Base-by-base conservation (phyloP, 2,888 invertebrate genomes). In the Chydorus sphaericus region DNA sequence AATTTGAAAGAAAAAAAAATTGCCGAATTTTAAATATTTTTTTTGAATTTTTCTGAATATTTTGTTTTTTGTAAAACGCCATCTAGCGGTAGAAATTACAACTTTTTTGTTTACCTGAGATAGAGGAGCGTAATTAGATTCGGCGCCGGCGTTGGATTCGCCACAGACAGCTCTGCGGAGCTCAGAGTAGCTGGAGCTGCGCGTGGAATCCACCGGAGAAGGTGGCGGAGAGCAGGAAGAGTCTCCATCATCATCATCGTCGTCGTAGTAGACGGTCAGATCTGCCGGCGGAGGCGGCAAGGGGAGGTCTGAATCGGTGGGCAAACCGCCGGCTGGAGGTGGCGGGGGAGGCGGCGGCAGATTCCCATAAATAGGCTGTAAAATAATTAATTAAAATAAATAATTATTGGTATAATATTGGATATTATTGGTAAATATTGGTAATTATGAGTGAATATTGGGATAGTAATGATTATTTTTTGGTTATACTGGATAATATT, bases 131-230 rank as follows among this genome's bases (percentile, higher is more conserved):
- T 80, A 77, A 61, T 77, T 76, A 60, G 26, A 26, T 6, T 77
- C 74, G 62, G 76, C 77, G 31, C 57, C 58, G 33, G 77, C 77
- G 1, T 77, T 77, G 61, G 70, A 69, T n/a, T n/a, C n/a, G 63
- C 84, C 79, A 28, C 44, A 44, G 23, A 85, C 86, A 14, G 90
- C 89, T 61, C 86, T 75, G 55, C 85, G 76, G 57, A 90, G 71
- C 71, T 90, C 90, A 66, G 89, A 89, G 65, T 90, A 91, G 62
- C 88, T 89, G 3, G 89, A 90, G 65, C 88, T 89, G 28, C n/a
- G n/a, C n/a, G n/a, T n/a, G n/a, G n/a, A n/a, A n/a, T n/a, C n/a
- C 0, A 90, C 90, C 2, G 90, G 90, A 59, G 88, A 88, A 8
- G 89, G 88, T 6, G 73, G 72, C 33, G 72, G 72, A n/a, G n/a